phyloP scores from a whole-genome alignment of 1,140 invertebrate genomes.

The Penaeus japonicus region DNA sequence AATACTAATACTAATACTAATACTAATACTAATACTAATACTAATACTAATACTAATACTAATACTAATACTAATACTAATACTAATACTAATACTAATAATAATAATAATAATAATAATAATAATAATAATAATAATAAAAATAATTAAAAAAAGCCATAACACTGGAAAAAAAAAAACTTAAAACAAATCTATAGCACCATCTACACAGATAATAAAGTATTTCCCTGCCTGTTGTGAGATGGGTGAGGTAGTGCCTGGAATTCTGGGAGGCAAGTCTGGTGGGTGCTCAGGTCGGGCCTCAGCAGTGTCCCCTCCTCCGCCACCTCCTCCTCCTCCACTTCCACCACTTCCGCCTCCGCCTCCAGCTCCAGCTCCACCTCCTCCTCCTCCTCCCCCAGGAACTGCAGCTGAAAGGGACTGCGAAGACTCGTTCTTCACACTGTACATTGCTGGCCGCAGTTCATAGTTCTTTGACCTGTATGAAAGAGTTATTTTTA shows the following conservation, averaged over 20 bases:
- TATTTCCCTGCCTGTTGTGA: slow-evolving; percentile 17
- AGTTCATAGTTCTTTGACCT: slow-evolving; percentile 51
- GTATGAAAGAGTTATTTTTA: background rate
- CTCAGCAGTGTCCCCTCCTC: slow-evolving; percentile 57
- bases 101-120: too few species aligned
- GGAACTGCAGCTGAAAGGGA: slow-evolving; percentile 25
- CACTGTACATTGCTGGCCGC: slow-evolving; percentile 41
- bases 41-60: too few species aligned
- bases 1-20: too few species aligned
- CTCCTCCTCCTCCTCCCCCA: background rate
- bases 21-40: too few species aligned
- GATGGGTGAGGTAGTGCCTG: slow-evolving; percentile 37
- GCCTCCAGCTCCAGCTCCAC: too few species aligned
- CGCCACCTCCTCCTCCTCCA: background rate
- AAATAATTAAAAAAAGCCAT: too few species aligned
- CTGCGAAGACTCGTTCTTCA: slow-evolving; percentile 50
- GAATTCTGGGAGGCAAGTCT: slow-evolving; percentile 74
- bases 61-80: too few species aligned
- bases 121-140: too few species aligned
- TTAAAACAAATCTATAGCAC: background rate
- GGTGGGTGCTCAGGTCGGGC: slow-evolving; percentile 69
- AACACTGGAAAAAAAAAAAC: too few species aligned
- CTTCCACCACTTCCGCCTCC: too few species aligned
- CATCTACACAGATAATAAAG: background rate
- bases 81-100: too few species aligned